These are phyloP conservation scores for Amphimedon queenslandica DNA, from an alignment of 37 sponge, comb jelly and placozoan genomes.

Conservation along the genomic window DNA sequence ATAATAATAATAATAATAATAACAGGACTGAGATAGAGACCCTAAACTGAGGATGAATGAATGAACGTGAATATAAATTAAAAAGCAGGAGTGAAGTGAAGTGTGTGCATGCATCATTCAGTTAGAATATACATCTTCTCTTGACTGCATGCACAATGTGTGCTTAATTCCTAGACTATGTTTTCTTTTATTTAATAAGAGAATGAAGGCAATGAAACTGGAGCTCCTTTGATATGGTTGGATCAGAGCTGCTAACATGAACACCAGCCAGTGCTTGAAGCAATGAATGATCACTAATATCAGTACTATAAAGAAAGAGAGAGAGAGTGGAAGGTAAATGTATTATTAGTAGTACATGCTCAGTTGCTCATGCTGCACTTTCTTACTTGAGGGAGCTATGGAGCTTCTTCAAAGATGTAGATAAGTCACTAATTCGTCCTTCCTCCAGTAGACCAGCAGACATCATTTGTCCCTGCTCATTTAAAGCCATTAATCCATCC, in stretches of 20 bases:
- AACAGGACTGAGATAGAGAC: too few relatives aligned
- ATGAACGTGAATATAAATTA: too few relatives aligned
- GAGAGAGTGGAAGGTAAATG: not conserved
- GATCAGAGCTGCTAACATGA: conserved; percentile 7
- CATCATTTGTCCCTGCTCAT: conserved; percentile 33
- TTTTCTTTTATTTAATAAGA: not conserved
- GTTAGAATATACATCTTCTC: too few relatives aligned
- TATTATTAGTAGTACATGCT: not conserved
- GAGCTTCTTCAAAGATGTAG: not conserved
- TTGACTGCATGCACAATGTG: too few relatives aligned
- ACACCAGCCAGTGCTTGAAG: conserved; percentile 50
- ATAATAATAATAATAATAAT: too few relatives aligned
- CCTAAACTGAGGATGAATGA: too few relatives aligned
- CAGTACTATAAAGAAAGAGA: conserved; percentile 11
- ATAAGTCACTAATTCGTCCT: conserved; percentile 3
- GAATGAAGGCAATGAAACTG: not conserved
- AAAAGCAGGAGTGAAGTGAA: too few relatives aligned
- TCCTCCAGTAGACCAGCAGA: conserved; percentile 28
- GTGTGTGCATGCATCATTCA: too few relatives aligned
- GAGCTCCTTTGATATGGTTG: not conserved
- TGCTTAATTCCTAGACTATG: too few relatives aligned
- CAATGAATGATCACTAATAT: conserved; percentile 17
- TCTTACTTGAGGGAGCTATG: not conserved
- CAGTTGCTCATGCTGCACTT: not conserved
- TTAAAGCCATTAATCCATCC: conserved; percentile 41